Base-by-base conservation (phyloP, 2,113 vertebrate genomes). In the Agelaius tricolor region DNA sequence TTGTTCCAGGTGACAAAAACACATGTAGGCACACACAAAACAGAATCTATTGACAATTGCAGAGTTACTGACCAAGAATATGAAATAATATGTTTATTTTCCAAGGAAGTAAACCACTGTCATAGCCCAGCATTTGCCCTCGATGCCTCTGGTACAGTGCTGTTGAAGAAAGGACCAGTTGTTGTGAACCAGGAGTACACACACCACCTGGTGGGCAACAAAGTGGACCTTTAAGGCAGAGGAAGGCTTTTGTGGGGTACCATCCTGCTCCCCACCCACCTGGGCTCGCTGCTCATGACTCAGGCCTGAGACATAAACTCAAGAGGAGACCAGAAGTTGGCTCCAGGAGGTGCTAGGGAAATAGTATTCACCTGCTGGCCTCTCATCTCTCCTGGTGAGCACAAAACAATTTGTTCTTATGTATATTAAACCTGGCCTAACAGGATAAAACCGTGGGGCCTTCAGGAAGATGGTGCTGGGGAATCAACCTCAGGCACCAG, bases 201-300 rank as follows among this genome's bases (percentile, higher is more conserved):
- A 14, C 9, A 57, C 5, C 67, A 9, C 14, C 8, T 16, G 18
- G 13, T 15, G 35, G 19, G 20, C 4, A 21, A 4, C 26, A 39
- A 15, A 24, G n/a, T 2, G n/a, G n/a, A 41, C 4, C 13, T 26
- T 46, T 15, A 24, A 51, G 37, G 30, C 12, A 71, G 16, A 35
- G 23, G 23, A n/a, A 76, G 7, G 21, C 2, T 72, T 6, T 41
- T 8, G 16, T n/a, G 30, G 5, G 22, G 24, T 10, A 11, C 2
- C 16, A 10, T 37, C 23, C 68, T 78, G 5, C 37, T 57, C 83
- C 31, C 13, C 28, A 18, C 7, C 13, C 2, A 0, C 23, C 12
- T 57, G 8, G 11, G 26, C 18, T 47, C 2, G 0, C 11, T 24
- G 15, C 9, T 44, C 2, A 0, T 35, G 24, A 19, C 7, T n/a